Conservation (phyloP, 1,140 invertebrate genomes). For the Cyphomyrmex costatus region DNA sequence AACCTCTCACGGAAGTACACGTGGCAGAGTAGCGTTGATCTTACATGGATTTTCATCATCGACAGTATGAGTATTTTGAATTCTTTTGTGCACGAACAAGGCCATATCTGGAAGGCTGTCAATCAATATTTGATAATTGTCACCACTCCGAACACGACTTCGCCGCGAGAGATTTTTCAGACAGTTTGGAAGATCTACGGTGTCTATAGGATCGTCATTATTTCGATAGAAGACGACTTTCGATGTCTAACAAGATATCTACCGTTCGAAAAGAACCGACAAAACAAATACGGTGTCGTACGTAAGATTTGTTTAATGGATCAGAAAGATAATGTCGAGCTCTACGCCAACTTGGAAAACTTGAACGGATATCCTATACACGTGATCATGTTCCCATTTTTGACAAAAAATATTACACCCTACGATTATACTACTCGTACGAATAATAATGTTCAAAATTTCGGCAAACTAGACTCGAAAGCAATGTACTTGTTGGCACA, state of each 20-base stretch:
- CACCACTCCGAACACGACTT: background rate
- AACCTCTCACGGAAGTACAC: constrained; percentile 19
- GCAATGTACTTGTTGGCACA: constrained; percentile 66
- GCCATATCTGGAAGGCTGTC: constrained; percentile 54
- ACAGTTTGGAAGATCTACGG: constrained; percentile 67
- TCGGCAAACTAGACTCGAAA: constrained; percentile 64
- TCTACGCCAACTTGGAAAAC: constrained; percentile 75
- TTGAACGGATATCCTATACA: constrained; percentile 74
- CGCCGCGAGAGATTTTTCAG: constrained; percentile 27
- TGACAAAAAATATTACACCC: constrained; percentile 65
- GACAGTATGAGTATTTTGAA: constrained; percentile 29
- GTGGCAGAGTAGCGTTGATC: constrained; percentile 11
- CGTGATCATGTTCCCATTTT: constrained; percentile 71
- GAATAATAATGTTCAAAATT: background rate
- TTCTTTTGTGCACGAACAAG: constrained; percentile 22
- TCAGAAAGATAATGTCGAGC: background rate
- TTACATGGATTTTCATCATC: constrained; percentile 72
- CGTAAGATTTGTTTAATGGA: constrained; percentile 29
- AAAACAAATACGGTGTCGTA: constrained; percentile 63
- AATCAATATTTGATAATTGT: constrained; percentile 69
- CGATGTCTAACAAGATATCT: constrained; percentile 66
- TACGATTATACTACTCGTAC: background rate
- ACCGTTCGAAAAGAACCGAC: constrained; percentile 63
- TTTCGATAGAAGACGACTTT: constrained; percentile 65
- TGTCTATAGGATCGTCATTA: constrained; percentile 66